Evolutionary conservation across 2,797 vertebrate species (phyloP), one percentile per base, ranked within the genome.

Genomic region (Arctocebus calabarensis): DNA sequence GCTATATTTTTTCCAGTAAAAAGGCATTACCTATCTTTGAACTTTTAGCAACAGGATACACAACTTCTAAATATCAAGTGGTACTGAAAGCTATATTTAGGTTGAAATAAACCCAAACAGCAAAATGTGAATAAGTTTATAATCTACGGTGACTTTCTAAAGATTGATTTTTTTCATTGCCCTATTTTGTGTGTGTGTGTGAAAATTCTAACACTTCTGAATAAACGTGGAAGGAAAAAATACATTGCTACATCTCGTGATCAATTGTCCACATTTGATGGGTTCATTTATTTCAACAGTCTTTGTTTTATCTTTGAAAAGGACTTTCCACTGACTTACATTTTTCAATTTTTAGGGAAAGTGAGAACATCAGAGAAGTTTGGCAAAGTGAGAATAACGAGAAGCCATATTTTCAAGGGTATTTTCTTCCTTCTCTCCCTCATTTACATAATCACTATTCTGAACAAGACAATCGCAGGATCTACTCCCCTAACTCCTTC

Each of bases 101-200:
- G 4, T 85, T 20, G 71, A 81, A 81, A 91, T 48, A 2, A 10
- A 57, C 25, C 4, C 45, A 90, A 62, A 75, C 77, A 34, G 73
- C n/a, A 75, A 92, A 94, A 74, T 81, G 74, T n/a, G 14, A 89
- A 62, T 62, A 84, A 74, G 10, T 77, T 88, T 61, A 79, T 9
- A 61, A 37, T 59, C 25, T 45, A 29, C 32, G 3, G 25, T 81
- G 8, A n/a, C 29, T 43, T 74, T 17, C 14, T 84, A 82, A 40
- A 61, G 61, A n/a, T 12, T 52, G 22, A 19, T 25, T 37, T 86
- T 83, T 68, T 84, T 57, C 29, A 78, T 73, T 70, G 57, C 5
- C n/a, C n/a, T 85, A 6, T n/a, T 45, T 45, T 45, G 43, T 45
- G 43, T 45, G 45, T 45, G 45, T 45, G 45, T 84, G 11, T 68